Evolutionary conservation across 2,888 invertebrate genomes (phyloP), one percentile per base, ranked within the genome.

Genomic region (Eristalinus sepulchralis): DNA sequence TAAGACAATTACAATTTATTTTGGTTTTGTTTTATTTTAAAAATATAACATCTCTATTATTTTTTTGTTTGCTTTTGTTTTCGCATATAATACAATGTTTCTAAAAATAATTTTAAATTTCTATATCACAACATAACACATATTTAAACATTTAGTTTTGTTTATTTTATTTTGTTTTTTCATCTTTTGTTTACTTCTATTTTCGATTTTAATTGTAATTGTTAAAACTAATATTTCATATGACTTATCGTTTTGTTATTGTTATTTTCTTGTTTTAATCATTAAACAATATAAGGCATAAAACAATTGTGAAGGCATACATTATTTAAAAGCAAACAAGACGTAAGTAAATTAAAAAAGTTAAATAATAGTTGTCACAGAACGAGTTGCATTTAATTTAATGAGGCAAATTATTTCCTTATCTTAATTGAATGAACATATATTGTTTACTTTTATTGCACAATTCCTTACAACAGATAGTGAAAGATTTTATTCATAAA

Each of bases 101-200:
- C 72, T 73, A 78, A 83, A 78, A 83, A 72, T 63, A 72, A 73
- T 78, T 78, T 72, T 77, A 82, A 83, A 63, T 68, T 62, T 78
- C 73, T 78, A 78, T 83, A 83, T 83, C 83, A 83, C 83, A 83
- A 83, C 83, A 73, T 72, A 83, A 83, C 83, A 83, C 67, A 68
- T 83, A 47, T 78, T 68, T 63, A 73, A 78, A 78, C 67, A 78
- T 72, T 77, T 64, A 75, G 67, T 64, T 76, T 68, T 70, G 9
- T 39, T 59, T 13, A 59, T 75, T 47, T 33, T 34, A n/a, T 39
- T 39, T 64, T 39, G 36, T 66, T 62, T 60, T 63, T 59, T 47
- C 24, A 47, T 68, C 9, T 5, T 33, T 66, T 62, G 13, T 20
- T 33, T 24, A 53, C 36, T 55, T 60, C 53, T 27, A 55, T 66